phyloP scores from a whole-genome alignment of 2,888 invertebrate species.

The Platynereis dumerilii region DNA sequence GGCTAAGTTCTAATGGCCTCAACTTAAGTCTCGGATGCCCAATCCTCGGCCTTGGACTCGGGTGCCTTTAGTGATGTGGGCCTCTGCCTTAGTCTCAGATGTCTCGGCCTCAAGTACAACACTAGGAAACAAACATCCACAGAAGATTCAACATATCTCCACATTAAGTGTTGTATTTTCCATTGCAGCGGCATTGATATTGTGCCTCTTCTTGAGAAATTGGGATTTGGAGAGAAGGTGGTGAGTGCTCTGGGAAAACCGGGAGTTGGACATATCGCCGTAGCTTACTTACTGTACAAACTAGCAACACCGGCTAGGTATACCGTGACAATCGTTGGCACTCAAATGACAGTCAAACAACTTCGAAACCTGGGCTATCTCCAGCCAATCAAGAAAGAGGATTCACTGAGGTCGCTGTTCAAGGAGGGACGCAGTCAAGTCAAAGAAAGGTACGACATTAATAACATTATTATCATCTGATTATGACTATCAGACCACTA shows the following conservation, averaged over 20 bases:
- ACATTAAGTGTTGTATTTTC: constrained; percentile 21
- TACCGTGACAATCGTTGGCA: constrained; percentile 88
- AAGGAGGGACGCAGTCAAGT: constrained; percentile 47
- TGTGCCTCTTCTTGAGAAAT: constrained; percentile 75
- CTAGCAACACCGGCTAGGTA: constrained; percentile 87
- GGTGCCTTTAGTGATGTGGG: no score
- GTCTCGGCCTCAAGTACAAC: no score
- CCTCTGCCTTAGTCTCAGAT: no score
- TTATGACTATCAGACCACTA: no score
- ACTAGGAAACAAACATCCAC: no score
- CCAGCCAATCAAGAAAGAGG: constrained; percentile 74
- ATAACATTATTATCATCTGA: no score
- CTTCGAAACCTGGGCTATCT: constrained; percentile 82
- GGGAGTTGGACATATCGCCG: constrained; percentile 84
- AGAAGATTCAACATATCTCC: constrained; percentile 4
- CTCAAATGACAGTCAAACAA: constrained; percentile 83
- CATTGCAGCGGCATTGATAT: constrained; percentile 88
- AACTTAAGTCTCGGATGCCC: no score
- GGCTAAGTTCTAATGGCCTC: no score
- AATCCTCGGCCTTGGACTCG: no score
- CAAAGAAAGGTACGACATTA: constrained; percentile 30
- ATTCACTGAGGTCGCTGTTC: constrained; percentile 44
- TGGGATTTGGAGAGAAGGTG: constrained; percentile 80
- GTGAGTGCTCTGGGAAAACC: constrained; percentile 79
- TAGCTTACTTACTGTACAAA: constrained; percentile 92